Base-by-base conservation (phyloP, 2,797 vertebrate genomes). In the Bradypodion ventrale region DNA sequence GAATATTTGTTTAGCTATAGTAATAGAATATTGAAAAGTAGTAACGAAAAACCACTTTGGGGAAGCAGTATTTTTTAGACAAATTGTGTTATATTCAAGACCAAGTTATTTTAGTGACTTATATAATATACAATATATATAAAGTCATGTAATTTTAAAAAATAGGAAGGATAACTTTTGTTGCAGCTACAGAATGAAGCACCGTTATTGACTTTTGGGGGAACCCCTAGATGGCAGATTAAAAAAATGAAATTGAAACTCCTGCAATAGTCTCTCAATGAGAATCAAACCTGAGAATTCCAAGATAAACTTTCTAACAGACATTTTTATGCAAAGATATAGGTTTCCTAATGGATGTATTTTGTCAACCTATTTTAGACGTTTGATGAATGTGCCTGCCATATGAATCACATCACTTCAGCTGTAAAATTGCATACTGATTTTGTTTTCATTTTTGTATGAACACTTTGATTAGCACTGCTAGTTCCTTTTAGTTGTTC, bases 371-470 rank as follows among this genome's bases (percentile, higher is more conserved):
- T 89, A 68, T 89, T 94, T 90, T 79, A 91, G 83, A 86, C 87
- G 70, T 90, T 89, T 91, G 87, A 90, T 92, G 88, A 93, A 89
- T 91, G 90, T 84, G 89, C 29, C 91, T 90, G 80, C 84, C 49
- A 82, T 62, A 89, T n/a, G 84, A 92, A 89, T 89, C 83, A 44
- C 83, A 90, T 87, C 85, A 89, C 52, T 56, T 56, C 52, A 56
- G 56, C 82, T 90, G 46, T 88, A 87, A 89, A 92, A 91, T 87
- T 75, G 63, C 85, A 85, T 85, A 70, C 49, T 78, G 68, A 90
- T 92, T 91, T 91, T 88, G 87, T 87, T 93, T 81, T 87, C 76
- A 90, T 93, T 89, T 91, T 29, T 90, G 91, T 87, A 87, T 88
- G 87, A 92, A 65, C 78, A 77, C 83, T 59, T 35, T 82, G 10